phyloP scores from a whole-genome alignment of 2,888 invertebrate species.

The Dinocampus coccinellae region DNA sequence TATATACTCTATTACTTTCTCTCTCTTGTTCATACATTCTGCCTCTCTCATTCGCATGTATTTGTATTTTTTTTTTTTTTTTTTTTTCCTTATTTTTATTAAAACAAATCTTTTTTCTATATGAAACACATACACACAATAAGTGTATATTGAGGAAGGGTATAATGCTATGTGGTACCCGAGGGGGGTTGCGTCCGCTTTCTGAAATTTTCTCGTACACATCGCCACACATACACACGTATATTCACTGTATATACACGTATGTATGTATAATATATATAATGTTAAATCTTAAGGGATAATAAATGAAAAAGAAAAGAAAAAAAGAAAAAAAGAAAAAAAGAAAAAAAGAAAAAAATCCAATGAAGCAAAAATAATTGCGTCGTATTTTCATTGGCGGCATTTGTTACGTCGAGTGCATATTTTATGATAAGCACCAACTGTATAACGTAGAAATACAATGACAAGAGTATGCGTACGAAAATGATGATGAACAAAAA shows the following conservation, averaged over 20 bases:
- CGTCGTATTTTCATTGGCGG: constrained; percentile 26
- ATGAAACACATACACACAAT: constrained; percentile 37
- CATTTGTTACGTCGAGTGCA: constrained; percentile 52
- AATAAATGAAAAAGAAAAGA: background rate
- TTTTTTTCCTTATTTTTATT: background rate
- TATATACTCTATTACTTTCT: background rate
- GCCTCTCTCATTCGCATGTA: background rate
- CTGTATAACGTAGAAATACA: constrained; percentile 45
- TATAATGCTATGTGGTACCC: constrained; percentile 60
- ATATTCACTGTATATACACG: background rate
- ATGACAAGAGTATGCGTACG: too few relatives aligned
- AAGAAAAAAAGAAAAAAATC: too few relatives aligned
- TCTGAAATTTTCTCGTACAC: background rate
- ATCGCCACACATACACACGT: background rate
- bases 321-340: too few relatives aligned
- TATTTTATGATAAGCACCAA: constrained; percentile 68
- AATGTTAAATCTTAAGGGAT: too few relatives aligned
- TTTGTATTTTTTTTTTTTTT: constrained; percentile 6
- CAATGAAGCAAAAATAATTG: background rate
- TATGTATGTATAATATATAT: background rate
- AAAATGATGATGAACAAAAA: background rate
- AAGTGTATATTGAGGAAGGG: constrained; percentile 50
- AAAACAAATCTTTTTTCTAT: constrained; percentile 3
- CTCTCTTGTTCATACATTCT: background rate
- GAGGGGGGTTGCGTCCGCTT: constrained; percentile 47